A percentile compares a stretch with the other conserved stretches of the same genome.
phyloP scores from a whole-genome alignment of 2,797 vertebrate species.

The Melanotaenia pygmaea region DNA sequence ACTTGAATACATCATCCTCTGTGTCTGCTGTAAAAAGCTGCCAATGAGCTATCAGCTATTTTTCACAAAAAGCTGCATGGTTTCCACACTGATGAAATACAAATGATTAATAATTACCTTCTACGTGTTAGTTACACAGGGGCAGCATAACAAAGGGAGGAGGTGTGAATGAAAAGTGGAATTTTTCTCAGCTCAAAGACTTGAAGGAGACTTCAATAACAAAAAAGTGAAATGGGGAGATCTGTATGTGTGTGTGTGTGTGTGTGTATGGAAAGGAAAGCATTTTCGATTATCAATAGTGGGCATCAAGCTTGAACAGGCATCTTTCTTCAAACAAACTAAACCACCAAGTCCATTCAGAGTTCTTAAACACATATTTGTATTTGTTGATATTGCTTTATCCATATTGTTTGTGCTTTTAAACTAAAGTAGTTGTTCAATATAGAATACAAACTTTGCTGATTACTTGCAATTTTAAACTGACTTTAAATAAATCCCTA shows the following conservation, averaged over 20 bases:
- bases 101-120: conserved; percentile 68
- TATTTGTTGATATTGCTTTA: conserved; percentile 24
- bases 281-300: conserved; percentile 53
- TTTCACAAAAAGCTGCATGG: conserved; percentile 36
- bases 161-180: conserved; percentile 55
- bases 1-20: conserved; percentile 21
- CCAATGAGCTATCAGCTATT: conserved; percentile 25
- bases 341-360: conserved; percentile 25
- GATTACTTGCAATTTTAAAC: neutral
- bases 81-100: conserved; percentile 66
- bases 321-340: conserved; percentile 28
- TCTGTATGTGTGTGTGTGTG: neutral
- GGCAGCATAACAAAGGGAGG: conserved; percentile 57
- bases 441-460: conserved; percentile 10
- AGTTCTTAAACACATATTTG: conserved; percentile 34
- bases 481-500: conserved; percentile 1
- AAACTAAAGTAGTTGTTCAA: conserved; percentile 20
- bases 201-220: conserved; percentile 66
- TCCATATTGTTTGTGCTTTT: conserved; percentile 26
- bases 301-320: conserved; percentile 44
- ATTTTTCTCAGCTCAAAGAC: conserved; percentile 67
- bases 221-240: conserved; percentile 13
- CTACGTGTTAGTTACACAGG: conserved; percentile 51
- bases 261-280: conserved; percentile 34
- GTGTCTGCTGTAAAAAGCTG: conserved; percentile 44